Conservation (phyloP, 30 jellyfish, hydroid and myxozoan genomes). For the Phacellophora camtschatica region DNA sequence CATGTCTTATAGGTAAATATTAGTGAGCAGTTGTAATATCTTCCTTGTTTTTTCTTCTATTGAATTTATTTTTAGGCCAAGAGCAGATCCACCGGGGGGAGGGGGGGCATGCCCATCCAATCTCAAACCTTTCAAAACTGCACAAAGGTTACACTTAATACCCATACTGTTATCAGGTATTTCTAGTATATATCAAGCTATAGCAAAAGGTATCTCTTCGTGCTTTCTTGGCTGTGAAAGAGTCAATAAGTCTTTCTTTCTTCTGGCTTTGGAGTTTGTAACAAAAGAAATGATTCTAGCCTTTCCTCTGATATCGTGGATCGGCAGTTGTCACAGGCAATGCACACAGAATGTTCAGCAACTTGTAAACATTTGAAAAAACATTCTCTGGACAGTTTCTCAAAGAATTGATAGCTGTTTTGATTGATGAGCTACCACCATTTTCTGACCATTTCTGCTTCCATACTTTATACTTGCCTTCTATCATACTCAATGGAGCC, state of each 20-base stretch:
- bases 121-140: neutral
- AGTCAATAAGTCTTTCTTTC: neutral
- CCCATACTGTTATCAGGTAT: too few relatives aligned
- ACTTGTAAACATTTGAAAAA: neutral
- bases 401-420: constrained; percentile 4
- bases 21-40: neutral
- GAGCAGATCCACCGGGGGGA: constrained; percentile 7
- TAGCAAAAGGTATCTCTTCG: neutral
- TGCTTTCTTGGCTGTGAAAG: neutral
- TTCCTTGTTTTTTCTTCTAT: neutral
- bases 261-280: neutral
- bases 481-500: neutral
- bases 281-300: neutral
- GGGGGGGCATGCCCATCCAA: neutral
- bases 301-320: constrained; percentile 23
- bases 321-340: constrained; percentile 11
- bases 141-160: too few relatives aligned
- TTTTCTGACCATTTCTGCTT: constrained; percentile 4
- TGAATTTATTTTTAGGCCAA: neutral
- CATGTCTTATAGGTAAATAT: constrained; percentile 77
- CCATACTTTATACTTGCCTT: constrained; percentile 6
- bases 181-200: neutral
- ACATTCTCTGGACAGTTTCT: neutral
- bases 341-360: neutral
- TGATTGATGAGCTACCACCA: neutral